Percentiles rank a stretch among this genome's conserved stretches.
phyloP scores from a whole-genome alignment of 2,797 vertebrate species.

The Enteromius argenteus region DNA sequence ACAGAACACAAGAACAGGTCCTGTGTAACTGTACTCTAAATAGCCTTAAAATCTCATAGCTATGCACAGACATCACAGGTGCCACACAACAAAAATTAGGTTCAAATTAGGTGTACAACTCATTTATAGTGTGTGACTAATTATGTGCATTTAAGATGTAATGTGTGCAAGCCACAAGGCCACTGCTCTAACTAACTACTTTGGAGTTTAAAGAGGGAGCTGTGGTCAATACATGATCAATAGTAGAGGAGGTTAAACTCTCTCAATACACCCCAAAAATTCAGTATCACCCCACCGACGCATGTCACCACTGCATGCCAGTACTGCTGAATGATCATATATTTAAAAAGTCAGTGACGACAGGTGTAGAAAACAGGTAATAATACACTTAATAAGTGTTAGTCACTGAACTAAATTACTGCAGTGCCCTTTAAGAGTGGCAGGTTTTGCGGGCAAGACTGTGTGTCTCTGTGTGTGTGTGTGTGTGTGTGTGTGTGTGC shows the following conservation, averaged over 20 bases:
- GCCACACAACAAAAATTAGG: background rate
- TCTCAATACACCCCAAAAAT: background rate
- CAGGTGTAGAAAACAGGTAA: slow-evolving; percentile 17
- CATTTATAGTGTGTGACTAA: background rate
- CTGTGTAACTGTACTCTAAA: background rate
- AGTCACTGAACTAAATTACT: slow-evolving; percentile 22
- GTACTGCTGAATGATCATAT: background rate
- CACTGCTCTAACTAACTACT: background rate
- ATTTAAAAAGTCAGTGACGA: background rate
- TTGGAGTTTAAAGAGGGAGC: background rate
- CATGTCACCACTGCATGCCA: slow-evolving; percentile 2
- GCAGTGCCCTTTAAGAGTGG: slow-evolving; percentile 21
- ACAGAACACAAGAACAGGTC: background rate
- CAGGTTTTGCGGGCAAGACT: slow-evolving; percentile 11
- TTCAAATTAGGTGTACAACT: background rate
- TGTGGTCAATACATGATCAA: background rate
- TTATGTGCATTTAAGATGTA: background rate
- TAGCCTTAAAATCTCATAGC: background rate
- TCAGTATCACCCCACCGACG: background rate
- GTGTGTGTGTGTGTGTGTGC: background rate
- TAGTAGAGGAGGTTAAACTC: background rate
- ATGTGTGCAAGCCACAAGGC: background rate
- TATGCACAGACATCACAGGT: background rate
- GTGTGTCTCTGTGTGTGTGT: slow-evolving; percentile 6
- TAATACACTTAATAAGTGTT: slow-evolving; percentile 11